Percentiles rank a stretch among this genome's conserved stretches.
Evolutionary conservation across 1,140 invertebrate genomes (phyloP).

Genomic region (Drosophila athabasca): DNA sequence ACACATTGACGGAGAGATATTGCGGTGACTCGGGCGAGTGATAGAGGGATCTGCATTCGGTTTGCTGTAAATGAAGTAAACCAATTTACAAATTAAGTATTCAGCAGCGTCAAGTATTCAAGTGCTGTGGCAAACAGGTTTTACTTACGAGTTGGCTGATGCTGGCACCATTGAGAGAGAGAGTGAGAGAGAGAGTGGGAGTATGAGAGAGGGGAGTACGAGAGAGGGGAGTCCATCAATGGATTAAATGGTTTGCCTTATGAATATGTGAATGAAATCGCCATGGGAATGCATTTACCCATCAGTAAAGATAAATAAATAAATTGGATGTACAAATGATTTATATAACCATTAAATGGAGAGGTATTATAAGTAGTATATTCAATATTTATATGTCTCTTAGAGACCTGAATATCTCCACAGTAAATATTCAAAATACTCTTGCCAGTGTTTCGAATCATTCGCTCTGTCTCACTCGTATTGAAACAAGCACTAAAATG

Average conservation of each 20-base stretch:
- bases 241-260: neutral
- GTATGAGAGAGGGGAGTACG: too few relatives aligned
- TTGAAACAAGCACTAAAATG: too few relatives aligned
- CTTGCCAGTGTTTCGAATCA: too few relatives aligned
- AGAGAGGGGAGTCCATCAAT: too few relatives aligned
- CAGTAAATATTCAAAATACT: too few relatives aligned
- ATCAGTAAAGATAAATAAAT: constrained; percentile 13
- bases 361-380: too few relatives aligned
- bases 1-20: constrained; percentile 33
- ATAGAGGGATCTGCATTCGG: constrained; percentile 21
- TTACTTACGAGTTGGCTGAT: constrained; percentile 2
- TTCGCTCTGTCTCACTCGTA: too few relatives aligned
- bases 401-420: too few relatives aligned
- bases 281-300: constrained; percentile 20
- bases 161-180: too few relatives aligned
- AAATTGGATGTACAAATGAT: constrained; percentile 16
- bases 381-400: too few relatives aligned
- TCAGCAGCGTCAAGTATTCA: constrained; percentile 41
- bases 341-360: neutral
- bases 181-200: neutral
- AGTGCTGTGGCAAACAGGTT: constrained; percentile 51
- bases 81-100: constrained; percentile 75
- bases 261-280: constrained; percentile 23
- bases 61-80: constrained; percentile 46
- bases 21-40: constrained; percentile 33